Percentiles rank a stretch among this genome's conserved stretches.
Conservation (phyloP, 2,797 vertebrate genomes). For the Parauchenoglanis ngamensis region DNA sequence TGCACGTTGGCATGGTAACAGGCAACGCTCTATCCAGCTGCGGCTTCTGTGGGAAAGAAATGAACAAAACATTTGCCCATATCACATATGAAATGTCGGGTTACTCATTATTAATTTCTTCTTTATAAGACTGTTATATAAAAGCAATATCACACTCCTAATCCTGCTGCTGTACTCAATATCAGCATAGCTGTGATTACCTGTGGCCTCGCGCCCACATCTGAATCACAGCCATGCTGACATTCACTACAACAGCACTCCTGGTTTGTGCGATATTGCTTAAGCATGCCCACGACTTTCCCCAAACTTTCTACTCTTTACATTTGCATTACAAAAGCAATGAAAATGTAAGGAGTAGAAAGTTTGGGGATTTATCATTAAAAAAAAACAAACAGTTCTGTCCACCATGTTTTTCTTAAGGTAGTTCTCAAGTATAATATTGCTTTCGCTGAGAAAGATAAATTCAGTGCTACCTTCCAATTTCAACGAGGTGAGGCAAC, state of each 20-base stretch:
- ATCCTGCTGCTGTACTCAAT: neutral
- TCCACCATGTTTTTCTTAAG: neutral
- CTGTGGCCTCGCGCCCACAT: neutral
- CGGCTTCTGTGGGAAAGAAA: neutral
- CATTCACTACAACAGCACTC: neutral
- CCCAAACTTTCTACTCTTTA: neutral
- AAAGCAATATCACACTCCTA: neutral
- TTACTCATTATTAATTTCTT: neutral
- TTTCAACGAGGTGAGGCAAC: neutral
- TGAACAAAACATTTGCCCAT: neutral
- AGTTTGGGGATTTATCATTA: neutral
- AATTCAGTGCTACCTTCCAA: neutral
- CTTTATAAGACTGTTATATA: neutral
- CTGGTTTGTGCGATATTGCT: neutral
- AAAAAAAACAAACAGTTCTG: neutral
- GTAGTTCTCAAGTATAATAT: neutral
- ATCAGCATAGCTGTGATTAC: neutral
- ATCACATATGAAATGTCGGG: neutral
- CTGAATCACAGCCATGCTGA: neutral
- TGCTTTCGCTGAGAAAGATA: neutral
- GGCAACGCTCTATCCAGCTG: neutral
- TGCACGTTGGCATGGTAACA: neutral
- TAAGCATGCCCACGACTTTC: neutral
- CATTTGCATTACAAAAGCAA: no score
- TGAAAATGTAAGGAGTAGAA: neutral